These are phyloP conservation scores for Buceros bicornis DNA, from an alignment of 2,797 vertebrate genomes.

Conservation along the genomic window DNA sequence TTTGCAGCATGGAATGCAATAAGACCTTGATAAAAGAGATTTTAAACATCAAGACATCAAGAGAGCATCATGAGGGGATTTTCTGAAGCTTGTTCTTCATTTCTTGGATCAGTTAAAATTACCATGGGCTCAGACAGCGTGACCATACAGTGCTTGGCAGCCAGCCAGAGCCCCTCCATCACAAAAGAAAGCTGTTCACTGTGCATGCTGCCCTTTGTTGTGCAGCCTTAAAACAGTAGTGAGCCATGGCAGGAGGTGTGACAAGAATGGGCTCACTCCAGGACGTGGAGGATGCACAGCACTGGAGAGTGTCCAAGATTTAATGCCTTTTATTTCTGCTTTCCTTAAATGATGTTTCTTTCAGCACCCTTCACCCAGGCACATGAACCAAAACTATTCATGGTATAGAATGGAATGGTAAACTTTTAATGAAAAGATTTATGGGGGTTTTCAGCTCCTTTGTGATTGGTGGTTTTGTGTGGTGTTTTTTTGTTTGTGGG, in stretches of 20 bases:
- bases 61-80: neutral
- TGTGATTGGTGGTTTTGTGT: neutral
- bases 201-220: no score
- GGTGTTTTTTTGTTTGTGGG: neutral
- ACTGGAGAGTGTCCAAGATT: neutral
- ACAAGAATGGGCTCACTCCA: neutral
- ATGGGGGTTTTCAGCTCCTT: neutral
- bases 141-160: neutral
- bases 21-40: neutral
- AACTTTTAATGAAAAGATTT: no score
- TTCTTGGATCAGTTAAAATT: neutral
- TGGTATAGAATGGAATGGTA: rapidly evolving
- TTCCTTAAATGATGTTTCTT: neutral
- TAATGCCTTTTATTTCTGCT: neutral
- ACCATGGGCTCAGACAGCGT: neutral
- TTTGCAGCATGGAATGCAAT: neutral
- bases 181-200: neutral
- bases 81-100: neutral
- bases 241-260: neutral
- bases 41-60: neutral
- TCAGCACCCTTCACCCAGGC: neutral
- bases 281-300: neutral
- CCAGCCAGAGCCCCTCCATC: no score
- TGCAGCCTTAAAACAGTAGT: neutral
- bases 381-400: neutral